These are phyloP conservation scores for Schizotus pectinicornis DNA, from an alignment of 2,888 invertebrate genomes.

Conservation along the genomic window DNA sequence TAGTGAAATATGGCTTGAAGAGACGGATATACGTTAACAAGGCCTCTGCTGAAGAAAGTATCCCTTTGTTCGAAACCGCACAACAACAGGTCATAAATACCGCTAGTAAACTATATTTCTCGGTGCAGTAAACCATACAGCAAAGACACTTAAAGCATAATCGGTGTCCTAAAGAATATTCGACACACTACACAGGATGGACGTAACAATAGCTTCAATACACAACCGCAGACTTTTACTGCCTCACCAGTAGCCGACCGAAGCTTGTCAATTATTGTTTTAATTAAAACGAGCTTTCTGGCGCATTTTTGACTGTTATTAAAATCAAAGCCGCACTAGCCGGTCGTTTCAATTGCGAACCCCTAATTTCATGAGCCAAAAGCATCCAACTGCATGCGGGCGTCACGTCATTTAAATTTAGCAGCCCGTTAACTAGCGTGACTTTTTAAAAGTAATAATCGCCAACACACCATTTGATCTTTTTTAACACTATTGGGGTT, in stretches of 20 bases:
- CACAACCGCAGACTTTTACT: conserved; percentile 5
- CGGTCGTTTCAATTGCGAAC: too few relatives aligned
- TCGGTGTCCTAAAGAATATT: conserved; percentile 57
- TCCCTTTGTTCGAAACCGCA: conserved; percentile 57
- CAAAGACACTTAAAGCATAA: conserved; percentile 57
- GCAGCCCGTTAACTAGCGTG: too few relatives aligned
- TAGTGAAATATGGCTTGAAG: conserved; percentile 56
- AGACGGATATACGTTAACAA: conserved; percentile 57
- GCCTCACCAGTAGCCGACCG: background rate
- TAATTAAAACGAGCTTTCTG: too few relatives aligned
- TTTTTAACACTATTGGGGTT: too few relatives aligned
- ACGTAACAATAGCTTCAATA: conserved; percentile 8
- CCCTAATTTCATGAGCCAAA: too few relatives aligned
- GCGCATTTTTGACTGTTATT: too few relatives aligned
- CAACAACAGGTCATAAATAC: conserved; percentile 58
- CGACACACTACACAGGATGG: conserved; percentile 49
- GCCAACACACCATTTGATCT: too few relatives aligned
- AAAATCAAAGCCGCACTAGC: too few relatives aligned
- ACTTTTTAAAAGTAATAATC: too few relatives aligned
- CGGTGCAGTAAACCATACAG: conserved; percentile 54
- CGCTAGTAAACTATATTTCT: conserved; percentile 42
- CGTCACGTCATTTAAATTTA: too few relatives aligned
- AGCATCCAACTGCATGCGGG: too few relatives aligned
- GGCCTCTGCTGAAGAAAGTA: conserved; percentile 56
- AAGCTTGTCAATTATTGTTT: too few relatives aligned